Conservation (phyloP, 2,888 invertebrate genomes). For the Anagyrus pseudococci region DNA sequence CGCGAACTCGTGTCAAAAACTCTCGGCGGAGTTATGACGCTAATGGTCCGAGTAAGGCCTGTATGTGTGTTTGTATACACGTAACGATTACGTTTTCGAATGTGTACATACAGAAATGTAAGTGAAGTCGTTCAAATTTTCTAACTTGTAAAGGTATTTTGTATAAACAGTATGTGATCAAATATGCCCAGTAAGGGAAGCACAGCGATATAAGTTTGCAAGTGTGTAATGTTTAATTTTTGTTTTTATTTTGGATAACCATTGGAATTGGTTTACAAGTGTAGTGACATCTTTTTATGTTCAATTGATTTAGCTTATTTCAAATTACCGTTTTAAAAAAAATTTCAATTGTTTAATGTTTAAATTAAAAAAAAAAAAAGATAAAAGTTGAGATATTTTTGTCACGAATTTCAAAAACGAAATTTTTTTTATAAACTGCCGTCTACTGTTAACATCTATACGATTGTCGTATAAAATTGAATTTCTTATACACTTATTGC, state of each 20-base stretch:
- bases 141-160: constrained; percentile 25
- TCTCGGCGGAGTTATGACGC: neutral
- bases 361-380: too few relatives aligned
- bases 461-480: constrained; percentile 6
- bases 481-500: constrained; percentile 2
- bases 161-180: constrained; percentile 28
- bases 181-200: neutral
- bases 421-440: constrained; percentile 18
- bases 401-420: neutral
- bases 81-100: constrained; percentile 9
- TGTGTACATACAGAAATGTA: constrained; percentile 14
- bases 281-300: too few relatives aligned
- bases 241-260: too few relatives aligned
- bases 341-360: too few relatives aligned
- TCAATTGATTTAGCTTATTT: too few relatives aligned
- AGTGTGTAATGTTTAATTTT: too few relatives aligned
- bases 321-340: too few relatives aligned
- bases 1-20: constrained; percentile 14
- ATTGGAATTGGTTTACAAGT: too few relatives aligned
- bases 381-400: too few relatives aligned
- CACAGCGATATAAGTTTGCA: neutral
- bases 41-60: constrained; percentile 9
- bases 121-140: constrained; percentile 12
- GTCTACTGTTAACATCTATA: constrained; percentile 3
- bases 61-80: too few relatives aligned